phyloP scores from a whole-genome alignment of 92 coral and sea anemone species.

The Phymanthus crucifer region DNA sequence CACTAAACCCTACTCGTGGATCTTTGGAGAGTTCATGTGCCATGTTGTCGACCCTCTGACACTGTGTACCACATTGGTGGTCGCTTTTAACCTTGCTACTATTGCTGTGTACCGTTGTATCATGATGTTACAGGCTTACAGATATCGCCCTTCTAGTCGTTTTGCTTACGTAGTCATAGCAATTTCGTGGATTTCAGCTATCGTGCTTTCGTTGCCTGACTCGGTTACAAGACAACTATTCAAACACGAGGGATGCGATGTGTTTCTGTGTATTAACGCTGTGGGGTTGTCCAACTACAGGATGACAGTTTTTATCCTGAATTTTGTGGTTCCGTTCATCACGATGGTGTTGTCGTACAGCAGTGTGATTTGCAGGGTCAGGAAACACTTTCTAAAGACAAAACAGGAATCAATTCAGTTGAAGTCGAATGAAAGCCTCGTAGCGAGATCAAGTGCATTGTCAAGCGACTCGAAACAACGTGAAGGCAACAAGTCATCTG shows the following conservation, averaged over 20 bases:
- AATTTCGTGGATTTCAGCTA: slow-evolving; percentile 36
- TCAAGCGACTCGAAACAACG: not conserved
- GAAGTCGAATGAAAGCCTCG: not conserved
- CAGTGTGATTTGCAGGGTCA: slow-evolving; percentile 27
- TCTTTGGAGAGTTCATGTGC: slow-evolving; percentile 14
- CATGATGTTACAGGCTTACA: slow-evolving; percentile 6
- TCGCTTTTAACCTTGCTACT: slow-evolving; percentile 25
- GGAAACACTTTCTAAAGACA: slow-evolving; percentile 8
- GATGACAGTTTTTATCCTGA: slow-evolving; percentile 1
- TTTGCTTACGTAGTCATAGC: not conserved
- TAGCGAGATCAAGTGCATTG: not conserved
- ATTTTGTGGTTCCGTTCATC: slow-evolving; percentile 29
- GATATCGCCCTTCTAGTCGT: not conserved
- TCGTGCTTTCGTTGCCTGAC: slow-evolving; percentile 9
- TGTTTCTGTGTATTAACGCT: not conserved
- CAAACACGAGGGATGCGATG: not conserved
- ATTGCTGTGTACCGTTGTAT: slow-evolving; percentile 42
- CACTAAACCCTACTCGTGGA: not conserved
- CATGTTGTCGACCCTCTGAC: not conserved
- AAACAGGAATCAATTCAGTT: not conserved
- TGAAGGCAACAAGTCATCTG: not conserved
- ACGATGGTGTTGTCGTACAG: slow-evolving; percentile 43
- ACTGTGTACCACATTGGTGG: slow-evolving; percentile 19
- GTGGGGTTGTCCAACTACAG: not conserved
- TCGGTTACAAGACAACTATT: not conserved